phyloP scores from a whole-genome alignment of 2,113 vertebrate species.

The Forbesichthys agassizii region DNA sequence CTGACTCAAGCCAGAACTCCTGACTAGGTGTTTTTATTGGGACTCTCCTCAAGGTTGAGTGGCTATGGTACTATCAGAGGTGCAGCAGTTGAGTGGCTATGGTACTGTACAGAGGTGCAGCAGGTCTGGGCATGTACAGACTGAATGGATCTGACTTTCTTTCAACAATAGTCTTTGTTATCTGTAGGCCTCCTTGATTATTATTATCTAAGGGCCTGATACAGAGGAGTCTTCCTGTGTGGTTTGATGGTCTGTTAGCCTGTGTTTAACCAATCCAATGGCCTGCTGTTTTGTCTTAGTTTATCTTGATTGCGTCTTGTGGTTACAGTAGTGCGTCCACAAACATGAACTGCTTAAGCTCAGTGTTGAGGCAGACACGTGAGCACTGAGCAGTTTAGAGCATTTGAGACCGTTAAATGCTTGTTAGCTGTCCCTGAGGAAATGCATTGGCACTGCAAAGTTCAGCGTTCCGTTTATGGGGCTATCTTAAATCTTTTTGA shows the following conservation, averaged over 20 bases:
- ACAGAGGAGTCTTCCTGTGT: too few relatives aligned
- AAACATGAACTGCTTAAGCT: not conserved
- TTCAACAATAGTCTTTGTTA: not conserved
- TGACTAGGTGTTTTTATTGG: conserved; percentile 14
- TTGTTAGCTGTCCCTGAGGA: too few relatives aligned
- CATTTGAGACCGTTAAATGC: not conserved
- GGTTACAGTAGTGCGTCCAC: too few relatives aligned
- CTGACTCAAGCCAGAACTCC: conserved; percentile 6
- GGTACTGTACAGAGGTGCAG: not conserved
- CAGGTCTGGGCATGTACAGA: not conserved
- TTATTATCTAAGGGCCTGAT: not conserved
- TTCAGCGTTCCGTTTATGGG: too few relatives aligned
- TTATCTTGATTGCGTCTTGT: too few relatives aligned
- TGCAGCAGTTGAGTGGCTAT: not conserved
- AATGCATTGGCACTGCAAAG: too few relatives aligned
- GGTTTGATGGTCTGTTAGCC: too few relatives aligned
- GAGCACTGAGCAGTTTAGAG: not conserved
- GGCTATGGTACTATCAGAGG: not conserved
- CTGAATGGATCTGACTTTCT: not conserved
- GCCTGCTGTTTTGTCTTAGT: too few relatives aligned
- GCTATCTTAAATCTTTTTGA: too few relatives aligned
- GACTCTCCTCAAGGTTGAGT: conserved; percentile 4
- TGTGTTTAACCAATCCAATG: too few relatives aligned
- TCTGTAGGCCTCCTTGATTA: not conserved
- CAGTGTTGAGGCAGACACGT: not conserved